Evolutionary conservation across 2,888 invertebrate species (phyloP).

Genomic region (Meloe dianella): DNA sequence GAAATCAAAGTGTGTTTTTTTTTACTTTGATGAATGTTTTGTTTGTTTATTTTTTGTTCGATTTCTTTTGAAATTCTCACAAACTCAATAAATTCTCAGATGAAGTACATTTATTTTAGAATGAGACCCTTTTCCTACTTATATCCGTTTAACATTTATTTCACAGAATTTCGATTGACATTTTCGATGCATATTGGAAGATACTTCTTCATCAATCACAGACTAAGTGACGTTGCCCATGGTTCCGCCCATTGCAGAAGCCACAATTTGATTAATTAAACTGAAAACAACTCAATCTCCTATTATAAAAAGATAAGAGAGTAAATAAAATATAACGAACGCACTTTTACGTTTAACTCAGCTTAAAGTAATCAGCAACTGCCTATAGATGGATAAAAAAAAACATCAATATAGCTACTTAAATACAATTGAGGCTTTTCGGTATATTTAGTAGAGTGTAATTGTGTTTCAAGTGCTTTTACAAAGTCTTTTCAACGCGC

Average conservation of each 20-base stretch:
- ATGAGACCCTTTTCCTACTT: not conserved
- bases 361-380: not conserved
- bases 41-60: not conserved
- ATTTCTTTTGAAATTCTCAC: not conserved
- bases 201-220: conserved; percentile 1
- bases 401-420: not conserved
- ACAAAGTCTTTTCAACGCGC: not conserved
- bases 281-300: not conserved
- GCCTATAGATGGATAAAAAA: not conserved
- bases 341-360: not conserved
- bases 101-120: not conserved
- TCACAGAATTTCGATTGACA: not conserved
- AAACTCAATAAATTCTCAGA: not conserved
- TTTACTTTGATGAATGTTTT: not conserved
- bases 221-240: not conserved
- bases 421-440: not conserved
- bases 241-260: not conserved
- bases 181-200: conserved; percentile 8
- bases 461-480: not conserved
- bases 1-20: not conserved
- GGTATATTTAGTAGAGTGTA: not conserved
- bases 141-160: conserved; percentile 10
- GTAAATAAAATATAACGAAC: not conserved
- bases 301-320: not conserved
- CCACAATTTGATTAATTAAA: conserved; percentile 10